Evolutionary conservation across 2,113 vertebrate species (phyloP).

Genomic region (Hemicordylus capensis): DNA sequence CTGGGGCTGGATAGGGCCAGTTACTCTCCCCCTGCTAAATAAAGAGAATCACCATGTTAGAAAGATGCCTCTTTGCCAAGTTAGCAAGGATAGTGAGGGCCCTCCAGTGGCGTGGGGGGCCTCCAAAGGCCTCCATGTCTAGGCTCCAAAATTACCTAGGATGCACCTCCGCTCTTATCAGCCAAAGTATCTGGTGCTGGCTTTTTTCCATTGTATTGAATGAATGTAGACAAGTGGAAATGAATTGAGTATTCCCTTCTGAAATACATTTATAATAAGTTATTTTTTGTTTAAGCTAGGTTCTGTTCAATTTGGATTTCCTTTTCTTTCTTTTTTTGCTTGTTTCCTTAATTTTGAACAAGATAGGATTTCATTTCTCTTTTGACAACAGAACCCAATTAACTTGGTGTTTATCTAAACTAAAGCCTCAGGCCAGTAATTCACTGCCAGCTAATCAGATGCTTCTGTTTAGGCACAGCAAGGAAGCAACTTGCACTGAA

Average conservation of each 20-base stretch:
- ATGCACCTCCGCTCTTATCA: too few species aligned
- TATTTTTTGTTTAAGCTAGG: background rate
- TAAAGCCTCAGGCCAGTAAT: slow-evolving; percentile 25
- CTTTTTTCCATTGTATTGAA: background rate
- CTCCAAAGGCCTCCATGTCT: too few species aligned
- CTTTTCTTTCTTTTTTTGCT: background rate
- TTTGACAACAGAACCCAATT: slow-evolving; percentile 19
- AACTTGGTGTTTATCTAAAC: slow-evolving; percentile 22
- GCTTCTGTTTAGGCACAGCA: background rate
- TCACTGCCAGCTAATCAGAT: slow-evolving; percentile 20
- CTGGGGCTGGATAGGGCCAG: too few species aligned
- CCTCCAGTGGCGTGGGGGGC: too few species aligned
- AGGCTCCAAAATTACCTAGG: too few species aligned
- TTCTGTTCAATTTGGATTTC: background rate
- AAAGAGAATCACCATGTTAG: too few species aligned
- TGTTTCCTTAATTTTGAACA: slow-evolving; percentile 13
- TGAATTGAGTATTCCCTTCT: background rate
- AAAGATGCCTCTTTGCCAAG: too few species aligned
- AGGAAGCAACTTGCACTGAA: background rate
- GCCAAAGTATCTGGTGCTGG: background rate
- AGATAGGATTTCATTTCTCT: background rate
- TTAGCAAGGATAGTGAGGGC: too few species aligned
- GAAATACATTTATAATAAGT: background rate
- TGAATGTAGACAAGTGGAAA: background rate
- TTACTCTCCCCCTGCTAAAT: too few species aligned